A percentile compares a stretch with the other conserved stretches of the same genome.
Conservation (phyloP, 2,888 invertebrate species). For the Dendrolimus houi region DNA sequence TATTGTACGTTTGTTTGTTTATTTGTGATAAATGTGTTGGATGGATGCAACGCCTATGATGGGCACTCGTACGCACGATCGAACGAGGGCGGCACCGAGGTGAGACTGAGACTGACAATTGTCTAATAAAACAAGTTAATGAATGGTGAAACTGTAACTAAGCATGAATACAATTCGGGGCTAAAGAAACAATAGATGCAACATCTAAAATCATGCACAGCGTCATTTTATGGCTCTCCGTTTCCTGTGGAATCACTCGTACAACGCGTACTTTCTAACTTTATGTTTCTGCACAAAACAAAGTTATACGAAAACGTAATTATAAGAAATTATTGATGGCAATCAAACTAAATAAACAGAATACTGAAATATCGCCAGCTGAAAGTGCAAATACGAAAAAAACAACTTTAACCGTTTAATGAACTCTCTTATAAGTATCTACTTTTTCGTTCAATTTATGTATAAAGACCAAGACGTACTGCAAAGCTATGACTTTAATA, state of each 20-base stretch:
- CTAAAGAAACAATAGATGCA: slow-evolving; percentile 12
- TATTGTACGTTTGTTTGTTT: background rate
- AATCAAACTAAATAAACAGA: too few species aligned
- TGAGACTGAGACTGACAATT: slow-evolving; percentile 46
- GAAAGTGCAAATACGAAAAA: too few species aligned
- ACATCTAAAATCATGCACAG: background rate
- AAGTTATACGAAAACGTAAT: too few species aligned
- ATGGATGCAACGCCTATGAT: background rate
- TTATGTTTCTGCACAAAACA: background rate
- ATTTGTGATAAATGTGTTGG: background rate
- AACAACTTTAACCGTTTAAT: too few species aligned
- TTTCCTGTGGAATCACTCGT: background rate
- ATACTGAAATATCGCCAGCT: too few species aligned
- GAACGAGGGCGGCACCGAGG: slow-evolving; percentile 26
- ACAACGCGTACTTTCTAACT: background rate
- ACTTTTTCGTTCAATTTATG: too few species aligned
- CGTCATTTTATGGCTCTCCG: background rate
- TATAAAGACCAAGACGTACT: too few species aligned
- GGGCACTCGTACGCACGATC: slow-evolving; percentile 40
- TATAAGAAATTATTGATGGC: too few species aligned
- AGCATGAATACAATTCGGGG: slow-evolving; percentile 3
- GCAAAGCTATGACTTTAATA: too few species aligned
- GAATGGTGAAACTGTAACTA: slow-evolving; percentile 1
- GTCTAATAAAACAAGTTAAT: slow-evolving; percentile 16
- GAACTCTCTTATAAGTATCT: too few species aligned